phyloP scores from a whole-genome alignment of 1,140 invertebrate species.

The Adelges cooleyi region DNA sequence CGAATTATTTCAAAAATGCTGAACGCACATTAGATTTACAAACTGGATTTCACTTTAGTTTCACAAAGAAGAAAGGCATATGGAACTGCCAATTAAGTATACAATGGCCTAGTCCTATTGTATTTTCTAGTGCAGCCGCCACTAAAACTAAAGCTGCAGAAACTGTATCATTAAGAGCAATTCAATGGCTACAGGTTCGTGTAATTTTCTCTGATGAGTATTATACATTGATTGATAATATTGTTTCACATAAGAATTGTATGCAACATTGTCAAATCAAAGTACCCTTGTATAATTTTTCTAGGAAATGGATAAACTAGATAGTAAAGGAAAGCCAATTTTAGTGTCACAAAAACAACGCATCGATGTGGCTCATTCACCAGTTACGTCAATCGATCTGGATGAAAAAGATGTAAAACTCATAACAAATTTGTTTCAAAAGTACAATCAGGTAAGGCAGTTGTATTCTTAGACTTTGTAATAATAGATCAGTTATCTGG shows the following conservation, averaged over 20 bases:
- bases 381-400: constrained; percentile 20
- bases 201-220: no score
- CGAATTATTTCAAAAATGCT: constrained; percentile 10
- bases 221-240: not conserved
- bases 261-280: no score
- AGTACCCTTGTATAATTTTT: no score
- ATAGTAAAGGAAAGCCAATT: constrained; percentile 17
- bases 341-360: not conserved
- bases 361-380: constrained; percentile 2
- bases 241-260: no score
- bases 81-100: constrained; percentile 25
- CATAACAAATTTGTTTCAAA: constrained; percentile 23
- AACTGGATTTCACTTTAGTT: constrained; percentile 1
- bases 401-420: constrained; percentile 1
- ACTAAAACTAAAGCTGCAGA: constrained; percentile 26
- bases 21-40: not conserved
- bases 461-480: no score
- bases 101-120: constrained; percentile 21
- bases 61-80: not conserved
- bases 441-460: constrained; percentile 23
- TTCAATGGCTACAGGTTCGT: constrained; percentile 29
- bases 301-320: constrained; percentile 26
- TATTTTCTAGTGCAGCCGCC: constrained; percentile 11
- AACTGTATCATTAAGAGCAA: constrained; percentile 13
- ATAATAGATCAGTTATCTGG: no score